A percentile compares a stretch with the other conserved stretches of the same genome.
Evolutionary conservation across 2,888 invertebrate genomes (phyloP).

Genomic region (Dysmachus trigonus): DNA sequence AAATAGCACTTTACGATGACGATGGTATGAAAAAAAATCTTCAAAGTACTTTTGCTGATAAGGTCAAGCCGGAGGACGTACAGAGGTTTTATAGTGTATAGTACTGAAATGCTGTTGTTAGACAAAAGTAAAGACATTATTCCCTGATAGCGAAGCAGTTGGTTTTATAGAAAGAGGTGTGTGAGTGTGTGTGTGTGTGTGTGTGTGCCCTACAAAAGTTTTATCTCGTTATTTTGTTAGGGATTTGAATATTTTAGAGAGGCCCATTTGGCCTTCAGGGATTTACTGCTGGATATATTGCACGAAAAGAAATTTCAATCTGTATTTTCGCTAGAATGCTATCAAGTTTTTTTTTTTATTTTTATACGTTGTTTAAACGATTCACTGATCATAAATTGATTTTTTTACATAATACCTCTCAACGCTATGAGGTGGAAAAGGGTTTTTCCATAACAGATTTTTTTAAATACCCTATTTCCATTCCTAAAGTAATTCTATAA

Average conservation of each 20-base stretch:
- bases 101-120: not conserved
- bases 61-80: not conserved
- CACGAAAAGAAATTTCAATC: not conserved
- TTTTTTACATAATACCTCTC: not conserved
- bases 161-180: not conserved
- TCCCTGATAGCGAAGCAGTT: not conserved
- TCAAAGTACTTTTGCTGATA: not conserved
- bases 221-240: not conserved
- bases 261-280: not conserved
- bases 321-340: not conserved
- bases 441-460: not conserved
- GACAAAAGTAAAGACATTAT: not conserved
- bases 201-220: not conserved
- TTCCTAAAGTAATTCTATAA: no score
- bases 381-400: not conserved
- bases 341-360: not conserved
- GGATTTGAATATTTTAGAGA: not conserved
- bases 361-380: not conserved
- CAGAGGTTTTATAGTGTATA: not conserved
- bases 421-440: not conserved
- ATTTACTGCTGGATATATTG: not conserved
- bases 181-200: no score
- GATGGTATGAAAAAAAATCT: not conserved
- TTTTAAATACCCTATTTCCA: not conserved
- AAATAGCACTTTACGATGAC: not conserved